Evolutionary conservation across 2,113 vertebrate species (phyloP).

Genomic region (Erythrolamprus reginae): DNA sequence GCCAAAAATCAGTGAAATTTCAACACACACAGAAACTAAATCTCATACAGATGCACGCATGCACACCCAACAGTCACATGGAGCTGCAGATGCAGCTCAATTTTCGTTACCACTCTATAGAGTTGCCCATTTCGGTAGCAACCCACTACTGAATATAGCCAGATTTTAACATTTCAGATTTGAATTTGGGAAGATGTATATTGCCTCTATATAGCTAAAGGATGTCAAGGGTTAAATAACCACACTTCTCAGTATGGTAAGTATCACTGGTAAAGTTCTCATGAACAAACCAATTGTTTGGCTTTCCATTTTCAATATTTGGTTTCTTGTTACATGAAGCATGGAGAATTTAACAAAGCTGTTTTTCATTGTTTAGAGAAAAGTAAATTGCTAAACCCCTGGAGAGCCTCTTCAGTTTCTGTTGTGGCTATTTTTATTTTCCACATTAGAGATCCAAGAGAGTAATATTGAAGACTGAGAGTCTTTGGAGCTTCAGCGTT

Average conservation of each 20-base stretch:
- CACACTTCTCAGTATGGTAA: constrained; percentile 41
- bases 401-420: neutral
- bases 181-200: neutral
- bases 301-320: constrained; percentile 62
- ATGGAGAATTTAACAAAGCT: constrained; percentile 53
- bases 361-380: constrained; percentile 44
- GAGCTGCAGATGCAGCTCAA: too few relatives aligned
- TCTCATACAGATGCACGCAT: too few relatives aligned
- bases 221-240: constrained; percentile 38
- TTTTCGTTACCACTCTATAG: too few relatives aligned
- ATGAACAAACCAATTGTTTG: constrained; percentile 58
- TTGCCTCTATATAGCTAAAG: rapidly evolving
- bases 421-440: neutral
- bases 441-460: neutral
- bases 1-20: too few relatives aligned
- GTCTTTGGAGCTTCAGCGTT: neutral
- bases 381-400: constrained; percentile 45
- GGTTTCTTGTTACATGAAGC: constrained; percentile 54
- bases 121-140: too few relatives aligned
- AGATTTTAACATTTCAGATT: neutral
- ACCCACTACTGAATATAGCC: too few relatives aligned
- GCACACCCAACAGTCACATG: too few relatives aligned
- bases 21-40: too few relatives aligned
- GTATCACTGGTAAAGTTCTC: constrained; percentile 58
- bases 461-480: neutral